Conservation (phyloP, 2,113 vertebrate species). For the Heloderma charlesbogerti region DNA sequence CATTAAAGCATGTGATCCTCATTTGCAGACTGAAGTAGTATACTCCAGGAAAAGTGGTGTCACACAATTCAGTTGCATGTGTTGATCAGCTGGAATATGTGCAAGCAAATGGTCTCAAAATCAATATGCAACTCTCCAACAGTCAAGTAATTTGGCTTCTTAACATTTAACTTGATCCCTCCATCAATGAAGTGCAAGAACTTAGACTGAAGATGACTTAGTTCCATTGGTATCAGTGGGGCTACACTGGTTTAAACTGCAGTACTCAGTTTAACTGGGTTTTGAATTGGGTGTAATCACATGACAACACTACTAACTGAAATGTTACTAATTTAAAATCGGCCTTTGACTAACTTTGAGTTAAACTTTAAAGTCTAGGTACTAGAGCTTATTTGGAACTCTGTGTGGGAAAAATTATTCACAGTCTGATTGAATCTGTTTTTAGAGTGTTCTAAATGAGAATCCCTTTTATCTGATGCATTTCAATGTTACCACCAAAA, state of each 20-base stretch:
- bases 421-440: neutral
- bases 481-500: conserved; percentile 4
- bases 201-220: neutral
- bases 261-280: neutral
- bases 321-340: neutral
- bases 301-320: neutral
- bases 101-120: neutral
- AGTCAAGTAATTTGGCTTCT: neutral
- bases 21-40: neutral
- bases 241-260: neutral
- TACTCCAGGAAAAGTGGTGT: neutral
- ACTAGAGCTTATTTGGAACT: neutral
- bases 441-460: neutral
- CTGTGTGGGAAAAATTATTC: neutral
- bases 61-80: neutral
- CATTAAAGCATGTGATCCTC: neutral
- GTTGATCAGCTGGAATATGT: conserved; percentile 11
- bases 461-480: neutral
- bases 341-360: neutral
- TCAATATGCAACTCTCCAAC: neutral
- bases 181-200: neutral
- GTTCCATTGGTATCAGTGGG: neutral
- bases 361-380: neutral
- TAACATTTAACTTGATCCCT: neutral
- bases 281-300: neutral